Evolutionary conservation across 2,888 invertebrate genomes (phyloP).

Genomic region (Nipponacmea schrenckii): DNA sequence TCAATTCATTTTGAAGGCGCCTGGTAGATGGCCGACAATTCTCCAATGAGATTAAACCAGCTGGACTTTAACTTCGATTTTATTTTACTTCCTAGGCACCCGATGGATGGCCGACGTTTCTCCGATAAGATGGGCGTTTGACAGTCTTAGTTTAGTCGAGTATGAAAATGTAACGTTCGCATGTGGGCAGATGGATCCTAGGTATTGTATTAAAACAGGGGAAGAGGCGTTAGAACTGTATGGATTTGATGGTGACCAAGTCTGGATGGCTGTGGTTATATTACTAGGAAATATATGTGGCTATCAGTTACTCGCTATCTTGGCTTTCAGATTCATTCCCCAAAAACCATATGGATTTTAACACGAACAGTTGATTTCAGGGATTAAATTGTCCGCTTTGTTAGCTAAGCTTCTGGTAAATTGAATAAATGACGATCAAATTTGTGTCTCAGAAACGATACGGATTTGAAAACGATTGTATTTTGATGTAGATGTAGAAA

Average conservation of each 20-base stretch:
- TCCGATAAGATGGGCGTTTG: slow-evolving; percentile 58
- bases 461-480: no score
- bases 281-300: slow-evolving; percentile 42
- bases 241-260: slow-evolving; percentile 41
- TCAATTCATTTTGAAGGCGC: no score
- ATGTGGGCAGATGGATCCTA: slow-evolving; percentile 33
- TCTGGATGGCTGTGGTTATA: slow-evolving; percentile 42
- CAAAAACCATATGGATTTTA: slow-evolving; percentile 58
- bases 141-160: slow-evolving; percentile 50
- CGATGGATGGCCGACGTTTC: slow-evolving; percentile 56
- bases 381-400: no score
- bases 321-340: slow-evolving; percentile 46
- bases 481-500: no score
- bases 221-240: slow-evolving; percentile 47
- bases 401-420: no score
- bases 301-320: slow-evolving; percentile 46
- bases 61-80: no score
- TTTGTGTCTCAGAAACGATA: no score
- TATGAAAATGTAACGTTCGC: slow-evolving; percentile 47
- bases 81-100: slow-evolving; percentile 30
- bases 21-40: no score
- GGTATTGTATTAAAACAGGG: slow-evolving; percentile 46
- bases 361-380: no score
- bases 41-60: no score
- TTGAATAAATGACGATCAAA: no score